These are phyloP conservation scores for Musca domestica DNA, from an alignment of 1,140 invertebrate species.

Conservation along the genomic window DNA sequence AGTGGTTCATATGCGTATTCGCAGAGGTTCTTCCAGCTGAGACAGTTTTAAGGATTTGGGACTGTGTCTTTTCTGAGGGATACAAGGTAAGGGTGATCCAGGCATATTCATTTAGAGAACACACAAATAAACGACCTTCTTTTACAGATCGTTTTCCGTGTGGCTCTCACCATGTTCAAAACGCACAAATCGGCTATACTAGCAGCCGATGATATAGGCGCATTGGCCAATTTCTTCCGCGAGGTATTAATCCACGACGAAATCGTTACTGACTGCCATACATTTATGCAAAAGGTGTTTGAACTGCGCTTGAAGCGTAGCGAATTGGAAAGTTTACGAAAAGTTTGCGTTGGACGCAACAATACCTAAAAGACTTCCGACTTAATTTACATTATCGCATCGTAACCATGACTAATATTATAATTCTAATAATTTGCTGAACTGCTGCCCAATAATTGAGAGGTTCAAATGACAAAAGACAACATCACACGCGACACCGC, in stretches of 20 bases:
- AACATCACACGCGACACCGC: too few species aligned
- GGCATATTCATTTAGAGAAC: background rate
- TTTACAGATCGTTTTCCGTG: constrained; percentile 66
- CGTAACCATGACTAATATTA: background rate
- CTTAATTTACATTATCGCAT: background rate
- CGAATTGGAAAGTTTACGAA: constrained; percentile 61
- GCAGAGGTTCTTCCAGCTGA: constrained; percentile 89
- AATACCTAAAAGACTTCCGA: constrained; percentile 30
- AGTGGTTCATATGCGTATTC: constrained; percentile 93
- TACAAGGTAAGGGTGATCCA: constrained; percentile 64
- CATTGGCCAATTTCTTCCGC: constrained; percentile 70
- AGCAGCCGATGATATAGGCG: constrained; percentile 68
- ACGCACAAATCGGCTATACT: constrained; percentile 67
- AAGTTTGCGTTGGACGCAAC: constrained; percentile 53
- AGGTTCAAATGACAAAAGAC: too few species aligned
- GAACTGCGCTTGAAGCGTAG: constrained; percentile 63
- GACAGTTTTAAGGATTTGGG: constrained; percentile 90
- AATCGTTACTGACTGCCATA: constrained; percentile 71
- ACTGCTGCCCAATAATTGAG: constrained; percentile 1
- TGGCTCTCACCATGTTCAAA: constrained; percentile 73
- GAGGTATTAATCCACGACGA: constrained; percentile 64
- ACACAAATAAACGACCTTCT: background rate
- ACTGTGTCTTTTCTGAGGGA: constrained; percentile 92
- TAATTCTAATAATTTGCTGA: background rate
- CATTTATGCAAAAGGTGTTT: constrained; percentile 75